Base-by-base conservation (phyloP, 1,140 invertebrate genomes). In the Drosophila teissieri region DNA sequence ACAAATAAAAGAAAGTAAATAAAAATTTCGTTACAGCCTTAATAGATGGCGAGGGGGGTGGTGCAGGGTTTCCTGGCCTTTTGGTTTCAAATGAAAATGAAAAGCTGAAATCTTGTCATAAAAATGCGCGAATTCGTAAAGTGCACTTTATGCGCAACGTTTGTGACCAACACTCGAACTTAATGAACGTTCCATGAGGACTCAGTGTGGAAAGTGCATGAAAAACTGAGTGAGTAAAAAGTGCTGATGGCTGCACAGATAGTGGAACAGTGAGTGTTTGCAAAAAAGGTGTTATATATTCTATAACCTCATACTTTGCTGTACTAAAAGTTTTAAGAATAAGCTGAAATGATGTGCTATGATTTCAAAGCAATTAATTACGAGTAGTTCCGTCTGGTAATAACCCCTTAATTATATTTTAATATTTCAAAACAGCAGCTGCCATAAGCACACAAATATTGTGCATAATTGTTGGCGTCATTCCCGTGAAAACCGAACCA, bases 61-160 rank as follows among this genome's bases (percentile, higher is more conserved):
- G n/a, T 14, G 19, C n/a, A 15, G 31, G 8, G 61, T 49, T 46
- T 58, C 58, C 45, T 70, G 64, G 51, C 51, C 67, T 70, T 64
- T 83, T 70, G 76, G 61, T 68, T 72, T 72, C 62, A 76, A 82
- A 83, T 80, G 74, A 80, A 76, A 85, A 82, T 79, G 74, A 81
- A 85, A 85, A 65, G 73, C 78, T 63, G 70, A 73, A 88, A 84
- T 88, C 79, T 72, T 83, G 73, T 80, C 84, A 84, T 89, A 89
- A 89, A 89, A 89, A 80, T 75, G 84, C 84, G 80, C 64, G 79
- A 89, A 89, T 89, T 89, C 77, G 84, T 74, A 84, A 89, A 89
- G 80, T 89, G 84, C 84, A 89, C 65, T 84, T 84, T 73, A 83
- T 72, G 74, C 79, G 70, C 61, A 61, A 62, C 65, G 52, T 70